A percentile compares a stretch with the other conserved stretches of the same genome.
Evolutionary conservation across 1,140 invertebrate species (phyloP).

Genomic region (Drosophila lacteicornis): DNA sequence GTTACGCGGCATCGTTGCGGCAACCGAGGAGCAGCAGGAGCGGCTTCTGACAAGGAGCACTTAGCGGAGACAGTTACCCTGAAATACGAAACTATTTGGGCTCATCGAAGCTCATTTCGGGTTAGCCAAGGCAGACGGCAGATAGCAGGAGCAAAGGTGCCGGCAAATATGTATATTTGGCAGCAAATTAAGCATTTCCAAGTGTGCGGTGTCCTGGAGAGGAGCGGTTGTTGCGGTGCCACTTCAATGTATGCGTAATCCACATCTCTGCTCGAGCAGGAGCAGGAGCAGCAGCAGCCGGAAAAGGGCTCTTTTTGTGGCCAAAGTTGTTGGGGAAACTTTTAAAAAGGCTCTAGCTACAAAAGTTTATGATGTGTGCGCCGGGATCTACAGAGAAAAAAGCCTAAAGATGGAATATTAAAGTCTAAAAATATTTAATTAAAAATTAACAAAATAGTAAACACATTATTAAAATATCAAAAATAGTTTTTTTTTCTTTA

Average conservation of each 20-base stretch:
- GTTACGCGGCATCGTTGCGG: slow-evolving; percentile 36
- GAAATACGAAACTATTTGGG: slow-evolving; percentile 57
- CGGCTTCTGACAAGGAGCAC: slow-evolving; percentile 28
- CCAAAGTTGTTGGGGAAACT: slow-evolving; percentile 34
- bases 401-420: neutral
- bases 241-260: slow-evolving; percentile 31
- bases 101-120: slow-evolving; percentile 55
- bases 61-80: slow-evolving; percentile 31
- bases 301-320: slow-evolving; percentile 18
- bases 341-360: slow-evolving; percentile 30
- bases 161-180: slow-evolving; percentile 39
- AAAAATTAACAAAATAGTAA: neutral
- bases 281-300: neutral
- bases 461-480: neutral
- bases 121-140: slow-evolving; percentile 14
- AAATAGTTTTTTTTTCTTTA: neutral
- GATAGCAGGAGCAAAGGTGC: neutral
- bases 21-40: neutral
- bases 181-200: slow-evolving; percentile 54
- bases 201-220: slow-evolving; percentile 20
- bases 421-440: neutral
- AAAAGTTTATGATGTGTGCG: slow-evolving; percentile 35
- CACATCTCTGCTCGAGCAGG: neutral
- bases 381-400: slow-evolving; percentile 8
- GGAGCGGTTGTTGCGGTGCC: slow-evolving; percentile 14